phyloP scores from a whole-genome alignment of 2,888 invertebrate species.

The Anaspis maculata region DNA sequence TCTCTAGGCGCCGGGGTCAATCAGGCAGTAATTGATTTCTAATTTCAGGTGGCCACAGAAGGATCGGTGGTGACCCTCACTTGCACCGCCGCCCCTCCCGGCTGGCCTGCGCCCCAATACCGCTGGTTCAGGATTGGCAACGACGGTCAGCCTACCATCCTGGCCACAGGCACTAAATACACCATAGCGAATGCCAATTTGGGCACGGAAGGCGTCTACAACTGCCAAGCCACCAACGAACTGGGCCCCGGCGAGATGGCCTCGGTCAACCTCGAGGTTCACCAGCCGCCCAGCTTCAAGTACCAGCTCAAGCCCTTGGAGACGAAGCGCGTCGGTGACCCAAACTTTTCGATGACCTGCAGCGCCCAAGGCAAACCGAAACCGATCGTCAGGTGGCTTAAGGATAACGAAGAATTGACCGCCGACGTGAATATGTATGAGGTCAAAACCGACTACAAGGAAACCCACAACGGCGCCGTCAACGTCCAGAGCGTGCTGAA shows the following conservation, averaged over 20 bases:
- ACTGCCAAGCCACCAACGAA: slow-evolving; percentile 85
- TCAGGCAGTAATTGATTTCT: too few species aligned
- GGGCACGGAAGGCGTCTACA: slow-evolving; percentile 80
- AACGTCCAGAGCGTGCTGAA: slow-evolving; percentile 75
- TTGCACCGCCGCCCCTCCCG: slow-evolving; percentile 80
- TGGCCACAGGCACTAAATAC: slow-evolving; percentile 73
- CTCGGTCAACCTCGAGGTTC: slow-evolving; percentile 75
- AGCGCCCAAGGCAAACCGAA: slow-evolving; percentile 83
- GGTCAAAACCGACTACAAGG: slow-evolving; percentile 68
- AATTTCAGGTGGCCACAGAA: slow-evolving; percentile 78
- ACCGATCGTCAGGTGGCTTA: slow-evolving; percentile 77
- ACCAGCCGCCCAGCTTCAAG: slow-evolving; percentile 80
- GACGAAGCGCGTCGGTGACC: slow-evolving; percentile 70
- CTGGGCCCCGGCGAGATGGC: slow-evolving; percentile 80
- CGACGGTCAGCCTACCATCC: slow-evolving; percentile 55
- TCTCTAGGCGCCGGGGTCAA: too few species aligned
- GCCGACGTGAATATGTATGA: slow-evolving; percentile 72
- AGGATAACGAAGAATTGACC: slow-evolving; percentile 73
- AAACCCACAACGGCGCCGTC: slow-evolving; percentile 69
- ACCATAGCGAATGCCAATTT: slow-evolving; percentile 79
- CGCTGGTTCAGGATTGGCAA: slow-evolving; percentile 79
- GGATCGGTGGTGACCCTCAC: slow-evolving; percentile 75
- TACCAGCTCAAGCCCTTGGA: slow-evolving; percentile 75
- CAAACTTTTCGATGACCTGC: slow-evolving; percentile 72
- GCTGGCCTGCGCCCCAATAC: slow-evolving; percentile 87